Evolutionary conservation across 2,888 invertebrate genomes (phyloP).

Genomic region (Heliconius charithonia): DNA sequence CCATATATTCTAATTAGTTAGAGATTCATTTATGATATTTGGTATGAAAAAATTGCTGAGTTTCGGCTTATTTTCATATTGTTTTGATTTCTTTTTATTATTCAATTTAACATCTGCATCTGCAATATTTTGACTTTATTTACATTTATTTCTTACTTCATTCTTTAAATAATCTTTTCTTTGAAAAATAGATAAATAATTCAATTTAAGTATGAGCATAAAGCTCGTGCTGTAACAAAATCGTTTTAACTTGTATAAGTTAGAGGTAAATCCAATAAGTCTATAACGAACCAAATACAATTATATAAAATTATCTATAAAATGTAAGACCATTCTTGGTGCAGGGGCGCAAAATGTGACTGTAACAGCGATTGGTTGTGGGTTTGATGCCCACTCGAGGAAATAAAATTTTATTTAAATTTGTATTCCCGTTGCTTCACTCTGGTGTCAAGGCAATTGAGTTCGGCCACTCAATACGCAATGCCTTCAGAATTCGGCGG

Average conservation of each 20-base stretch:
- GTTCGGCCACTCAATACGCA: too few species aligned
- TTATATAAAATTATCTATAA: neutral
- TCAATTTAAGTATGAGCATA: neutral
- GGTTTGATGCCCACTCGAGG: too few species aligned
- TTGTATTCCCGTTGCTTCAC: too few species aligned
- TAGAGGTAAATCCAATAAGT: neutral
- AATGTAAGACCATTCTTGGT: neutral
- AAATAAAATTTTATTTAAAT: too few species aligned
- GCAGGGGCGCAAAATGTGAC: too few species aligned
- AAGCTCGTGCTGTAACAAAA: neutral
- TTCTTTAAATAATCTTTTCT: neutral
- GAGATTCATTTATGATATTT: neutral
- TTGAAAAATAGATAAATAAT: neutral
- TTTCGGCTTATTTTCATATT: neutral
- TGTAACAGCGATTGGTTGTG: too few species aligned
- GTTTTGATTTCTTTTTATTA: neutral
- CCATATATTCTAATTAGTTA: neutral
- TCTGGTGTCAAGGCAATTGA: too few species aligned
- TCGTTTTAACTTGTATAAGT: neutral
- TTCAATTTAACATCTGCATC: neutral
- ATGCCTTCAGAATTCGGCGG: too few species aligned
- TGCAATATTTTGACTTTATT: neutral
- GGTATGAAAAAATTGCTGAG: neutral
- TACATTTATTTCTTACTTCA: neutral
- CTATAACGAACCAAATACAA: neutral